phyloP scores from a whole-genome alignment of 2,797 vertebrate species.

The Scolopax rusticola region DNA sequence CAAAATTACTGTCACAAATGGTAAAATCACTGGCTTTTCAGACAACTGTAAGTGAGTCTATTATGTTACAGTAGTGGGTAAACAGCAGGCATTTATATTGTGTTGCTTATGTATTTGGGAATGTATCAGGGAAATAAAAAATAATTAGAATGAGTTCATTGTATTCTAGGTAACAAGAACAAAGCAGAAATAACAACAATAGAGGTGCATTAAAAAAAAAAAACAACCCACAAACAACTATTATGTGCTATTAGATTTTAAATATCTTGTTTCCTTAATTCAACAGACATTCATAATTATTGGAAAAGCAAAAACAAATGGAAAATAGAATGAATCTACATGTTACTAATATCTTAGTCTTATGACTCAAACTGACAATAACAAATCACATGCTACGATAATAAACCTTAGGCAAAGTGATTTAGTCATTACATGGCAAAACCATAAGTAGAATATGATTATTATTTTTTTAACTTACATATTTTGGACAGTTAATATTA shows the following conservation, averaged over 20 bases:
- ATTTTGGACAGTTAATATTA: not conserved
- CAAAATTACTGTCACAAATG: not conserved
- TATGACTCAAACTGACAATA: not conserved
- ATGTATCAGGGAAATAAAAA: not conserved
- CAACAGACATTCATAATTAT: not conserved
- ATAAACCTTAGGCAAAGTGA: not conserved
- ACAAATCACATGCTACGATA: not conserved
- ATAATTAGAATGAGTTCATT: not conserved
- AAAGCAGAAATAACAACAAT: not conserved
- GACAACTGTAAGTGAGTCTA: not conserved
- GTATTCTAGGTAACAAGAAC: not conserved
- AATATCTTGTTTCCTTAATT: not conserved
- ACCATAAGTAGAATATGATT: not conserved
- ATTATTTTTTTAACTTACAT: not conserved
- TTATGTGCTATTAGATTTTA: not conserved
- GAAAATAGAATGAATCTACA: not conserved
- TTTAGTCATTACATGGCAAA: not conserved
- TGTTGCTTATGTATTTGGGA: not conserved
- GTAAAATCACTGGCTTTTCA: not conserved
- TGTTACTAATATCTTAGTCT: not conserved
- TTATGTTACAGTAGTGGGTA: not conserved
- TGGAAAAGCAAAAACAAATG: not conserved
- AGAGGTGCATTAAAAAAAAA: not conserved
- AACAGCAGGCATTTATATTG: not conserved
- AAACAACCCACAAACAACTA: not conserved